Conservation (phyloP, 2,797 vertebrate genomes). For the Sparidentex hasta region DNA sequence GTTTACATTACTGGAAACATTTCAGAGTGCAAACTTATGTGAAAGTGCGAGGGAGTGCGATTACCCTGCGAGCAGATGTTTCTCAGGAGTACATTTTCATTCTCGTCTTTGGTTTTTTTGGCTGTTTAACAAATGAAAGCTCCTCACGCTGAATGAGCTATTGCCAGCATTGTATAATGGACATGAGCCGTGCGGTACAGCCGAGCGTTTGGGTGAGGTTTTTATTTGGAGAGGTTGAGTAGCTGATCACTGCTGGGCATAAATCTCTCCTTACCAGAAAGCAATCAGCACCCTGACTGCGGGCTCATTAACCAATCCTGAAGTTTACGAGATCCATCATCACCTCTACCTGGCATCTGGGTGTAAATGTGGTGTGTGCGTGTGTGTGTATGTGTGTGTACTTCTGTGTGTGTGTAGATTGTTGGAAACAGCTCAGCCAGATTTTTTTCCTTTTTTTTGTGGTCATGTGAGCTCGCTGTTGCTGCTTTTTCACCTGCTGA, state of each 20-base stretch:
- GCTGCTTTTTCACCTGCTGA: slow-evolving; percentile 59
- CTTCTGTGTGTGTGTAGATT: background rate
- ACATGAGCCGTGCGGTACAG: slow-evolving; percentile 14
- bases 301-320: slow-evolving; percentile 53
- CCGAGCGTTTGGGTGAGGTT: slow-evolving; percentile 16
- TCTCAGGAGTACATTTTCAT: background rate
- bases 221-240: slow-evolving; percentile 30
- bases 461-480: slow-evolving; percentile 30
- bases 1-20: background rate
- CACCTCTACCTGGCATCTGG: slow-evolving; percentile 32
- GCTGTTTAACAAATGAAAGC: background rate
- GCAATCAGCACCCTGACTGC: slow-evolving; percentile 48
- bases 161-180: slow-evolving; percentile 11
- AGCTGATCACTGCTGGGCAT: slow-evolving; percentile 41
- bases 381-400: background rate
- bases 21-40: background rate
- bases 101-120: background rate
- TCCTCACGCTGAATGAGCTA: slow-evolving; percentile 2
- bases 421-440: slow-evolving; percentile 35
- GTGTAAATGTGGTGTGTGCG: background rate
- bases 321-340: slow-evolving; percentile 51
- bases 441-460: slow-evolving; percentile 18
- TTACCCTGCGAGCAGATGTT: background rate
- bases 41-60: background rate
- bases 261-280: slow-evolving; percentile 44